phyloP scores from a whole-genome alignment of 1,140 invertebrate genomes.

The Asbolus verrucosus region DNA sequence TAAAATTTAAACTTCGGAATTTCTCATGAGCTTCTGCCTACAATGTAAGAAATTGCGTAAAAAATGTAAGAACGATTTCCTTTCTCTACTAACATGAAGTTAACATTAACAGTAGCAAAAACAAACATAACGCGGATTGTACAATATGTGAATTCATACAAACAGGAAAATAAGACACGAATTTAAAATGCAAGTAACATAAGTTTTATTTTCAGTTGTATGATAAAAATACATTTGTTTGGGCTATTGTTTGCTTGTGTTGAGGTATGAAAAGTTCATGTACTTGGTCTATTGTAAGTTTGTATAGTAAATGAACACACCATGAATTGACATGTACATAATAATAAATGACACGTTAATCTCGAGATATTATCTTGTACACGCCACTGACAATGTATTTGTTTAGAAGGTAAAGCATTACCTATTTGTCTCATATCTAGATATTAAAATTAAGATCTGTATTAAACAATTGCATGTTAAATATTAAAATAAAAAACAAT shows the following conservation, averaged over 20 bases:
- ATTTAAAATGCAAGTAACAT: constrained; percentile 55
- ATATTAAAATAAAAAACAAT: constrained; percentile 59
- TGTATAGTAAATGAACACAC: constrained; percentile 45
- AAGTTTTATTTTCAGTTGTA: constrained; percentile 55
- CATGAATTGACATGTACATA: constrained; percentile 41
- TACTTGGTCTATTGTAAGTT: constrained; percentile 51
- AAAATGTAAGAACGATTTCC: no score
- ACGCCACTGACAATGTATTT: constrained; percentile 36
- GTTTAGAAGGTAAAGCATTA: constrained; percentile 33
- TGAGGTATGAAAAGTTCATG: constrained; percentile 55
- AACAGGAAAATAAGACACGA: neutral
- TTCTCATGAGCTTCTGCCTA: no score
- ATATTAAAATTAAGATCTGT: constrained; percentile 38
- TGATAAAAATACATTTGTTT: constrained; percentile 58
- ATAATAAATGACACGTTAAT: constrained; percentile 29
- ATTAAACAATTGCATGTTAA: constrained; percentile 47
- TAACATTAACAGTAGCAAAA: no score
- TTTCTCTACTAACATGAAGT: no score
- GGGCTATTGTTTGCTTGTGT: constrained; percentile 56
- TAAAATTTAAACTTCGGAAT: no score
- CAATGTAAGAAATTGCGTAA: no score
- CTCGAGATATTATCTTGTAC: constrained; percentile 30
- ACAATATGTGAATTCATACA: no score
- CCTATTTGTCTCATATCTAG: constrained; percentile 30
- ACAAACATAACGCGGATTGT: no score